phyloP scores from a whole-genome alignment of 2,888 invertebrate species.

The Cepaea hortensis region DNA sequence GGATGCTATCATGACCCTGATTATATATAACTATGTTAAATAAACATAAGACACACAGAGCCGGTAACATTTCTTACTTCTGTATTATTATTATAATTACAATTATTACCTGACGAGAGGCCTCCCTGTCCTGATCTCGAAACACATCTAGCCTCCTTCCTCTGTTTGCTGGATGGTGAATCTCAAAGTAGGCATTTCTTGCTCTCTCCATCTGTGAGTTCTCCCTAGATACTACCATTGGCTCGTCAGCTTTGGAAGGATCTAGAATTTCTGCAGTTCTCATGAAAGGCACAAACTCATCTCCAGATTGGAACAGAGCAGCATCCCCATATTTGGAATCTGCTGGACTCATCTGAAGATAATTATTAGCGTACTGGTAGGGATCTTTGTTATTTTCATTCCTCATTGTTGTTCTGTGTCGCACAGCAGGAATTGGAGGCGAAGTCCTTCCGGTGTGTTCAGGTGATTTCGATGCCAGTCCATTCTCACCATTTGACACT shows the following conservation, averaged over 20 bases:
- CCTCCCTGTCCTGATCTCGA: slow-evolving; percentile 58
- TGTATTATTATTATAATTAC: not conserved
- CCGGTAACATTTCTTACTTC: no score
- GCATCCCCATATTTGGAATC: slow-evolving; percentile 47
- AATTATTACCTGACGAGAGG: slow-evolving; percentile 46
- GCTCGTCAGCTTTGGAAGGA: slow-evolving; percentile 70
- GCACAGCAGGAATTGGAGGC: slow-evolving; percentile 68
- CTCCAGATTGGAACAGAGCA: slow-evolving; percentile 55
- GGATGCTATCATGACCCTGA: no score
- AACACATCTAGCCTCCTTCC: slow-evolving; percentile 67
- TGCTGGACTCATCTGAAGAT: slow-evolving; percentile 27
- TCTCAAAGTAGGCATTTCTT: slow-evolving; percentile 70
- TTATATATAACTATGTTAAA: no score
- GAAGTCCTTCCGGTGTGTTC: slow-evolving; percentile 32
- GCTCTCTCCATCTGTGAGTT: slow-evolving; percentile 68
- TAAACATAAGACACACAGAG: no score
- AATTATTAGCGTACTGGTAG: slow-evolving; percentile 52
- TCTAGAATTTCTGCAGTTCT: slow-evolving; percentile 74
- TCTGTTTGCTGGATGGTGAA: slow-evolving; percentile 71
- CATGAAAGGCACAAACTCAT: slow-evolving; percentile 73
- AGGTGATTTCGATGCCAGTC: slow-evolving; percentile 15
- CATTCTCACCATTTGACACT: slow-evolving; percentile 2
- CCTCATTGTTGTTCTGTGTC: slow-evolving; percentile 52
- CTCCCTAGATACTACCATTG: slow-evolving; percentile 73
- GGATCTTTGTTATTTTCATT: slow-evolving; percentile 49